phyloP scores from a whole-genome alignment of 2,113 vertebrate genomes.

The Chaetops frenatus region DNA sequence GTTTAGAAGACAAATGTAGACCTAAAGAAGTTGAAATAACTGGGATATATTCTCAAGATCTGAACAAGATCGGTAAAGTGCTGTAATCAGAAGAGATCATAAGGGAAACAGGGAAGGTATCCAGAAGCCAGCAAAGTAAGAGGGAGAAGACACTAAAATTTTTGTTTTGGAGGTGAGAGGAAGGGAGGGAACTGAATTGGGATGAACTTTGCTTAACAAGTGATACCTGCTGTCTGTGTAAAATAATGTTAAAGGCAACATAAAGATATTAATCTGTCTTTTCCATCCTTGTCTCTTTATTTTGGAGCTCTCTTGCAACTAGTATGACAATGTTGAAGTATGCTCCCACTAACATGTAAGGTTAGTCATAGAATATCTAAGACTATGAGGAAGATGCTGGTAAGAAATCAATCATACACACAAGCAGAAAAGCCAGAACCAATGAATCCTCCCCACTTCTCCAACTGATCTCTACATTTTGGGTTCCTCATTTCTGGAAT shows the following conservation, averaged over 20 bases:
- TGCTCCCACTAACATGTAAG: background rate
- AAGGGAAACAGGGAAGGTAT: background rate
- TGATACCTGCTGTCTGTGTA: background rate
- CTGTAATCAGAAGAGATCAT: background rate
- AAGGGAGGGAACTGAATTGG: background rate
- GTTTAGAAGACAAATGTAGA: background rate
- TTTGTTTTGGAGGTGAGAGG: background rate
- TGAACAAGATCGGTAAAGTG: background rate
- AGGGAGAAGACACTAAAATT: background rate
- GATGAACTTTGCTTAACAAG: background rate
- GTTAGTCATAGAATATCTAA: background rate
- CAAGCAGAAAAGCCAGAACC: background rate
- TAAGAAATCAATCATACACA: background rate
- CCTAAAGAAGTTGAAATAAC: background rate
- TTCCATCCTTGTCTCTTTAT: background rate
- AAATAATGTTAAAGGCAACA: background rate
- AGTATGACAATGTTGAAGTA: background rate
- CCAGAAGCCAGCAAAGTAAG: background rate
- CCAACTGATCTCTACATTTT: background rate
- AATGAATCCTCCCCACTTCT: background rate
- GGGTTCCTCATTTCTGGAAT: background rate
- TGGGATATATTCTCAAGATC: background rate
- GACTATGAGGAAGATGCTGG: background rate
- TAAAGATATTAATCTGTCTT: background rate
- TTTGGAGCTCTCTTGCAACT: background rate